phyloP scores from a whole-genome alignment of 2,113 vertebrate species.

The Neofelis nebulosa region DNA sequence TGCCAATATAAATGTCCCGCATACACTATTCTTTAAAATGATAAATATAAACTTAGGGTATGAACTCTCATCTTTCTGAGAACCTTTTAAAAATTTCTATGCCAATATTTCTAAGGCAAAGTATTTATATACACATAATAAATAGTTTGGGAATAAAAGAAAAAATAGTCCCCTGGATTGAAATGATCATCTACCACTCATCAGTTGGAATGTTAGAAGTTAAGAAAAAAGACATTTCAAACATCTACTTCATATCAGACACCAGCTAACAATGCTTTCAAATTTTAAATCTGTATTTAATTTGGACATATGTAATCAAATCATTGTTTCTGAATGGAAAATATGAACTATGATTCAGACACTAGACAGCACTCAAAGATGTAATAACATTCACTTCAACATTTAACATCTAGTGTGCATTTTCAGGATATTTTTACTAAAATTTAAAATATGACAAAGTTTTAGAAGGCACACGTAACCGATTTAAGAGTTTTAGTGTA shows the following conservation, averaged over 20 bases:
- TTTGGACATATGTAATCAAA: constrained; percentile 3
- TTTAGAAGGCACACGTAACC: neutral
- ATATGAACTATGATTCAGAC: neutral
- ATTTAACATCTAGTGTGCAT: neutral
- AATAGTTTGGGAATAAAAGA: neutral
- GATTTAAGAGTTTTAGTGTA: neutral
- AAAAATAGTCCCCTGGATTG: neutral
- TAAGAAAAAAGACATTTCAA: neutral
- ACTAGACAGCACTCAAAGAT: neutral
- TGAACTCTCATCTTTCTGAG: constrained; percentile 21
- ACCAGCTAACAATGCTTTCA: neutral
- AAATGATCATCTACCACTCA: constrained; percentile 12
- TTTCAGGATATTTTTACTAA: constrained; percentile 23
- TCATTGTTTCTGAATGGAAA: neutral
- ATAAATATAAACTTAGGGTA: neutral
- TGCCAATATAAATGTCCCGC: neutral
- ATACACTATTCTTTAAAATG: neutral
- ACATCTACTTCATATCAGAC: neutral
- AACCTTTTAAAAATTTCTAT: neutral
- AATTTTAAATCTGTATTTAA: neutral
- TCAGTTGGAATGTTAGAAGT: neutral
- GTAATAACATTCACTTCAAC: neutral
- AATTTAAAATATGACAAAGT: neutral
- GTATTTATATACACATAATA: neutral
- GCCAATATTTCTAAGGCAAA: constrained; percentile 1